Percentiles rank a stretch among this genome's conserved stretches.
phyloP scores from a whole-genome alignment of 2,888 invertebrate species.

The Tipula lateralis region DNA sequence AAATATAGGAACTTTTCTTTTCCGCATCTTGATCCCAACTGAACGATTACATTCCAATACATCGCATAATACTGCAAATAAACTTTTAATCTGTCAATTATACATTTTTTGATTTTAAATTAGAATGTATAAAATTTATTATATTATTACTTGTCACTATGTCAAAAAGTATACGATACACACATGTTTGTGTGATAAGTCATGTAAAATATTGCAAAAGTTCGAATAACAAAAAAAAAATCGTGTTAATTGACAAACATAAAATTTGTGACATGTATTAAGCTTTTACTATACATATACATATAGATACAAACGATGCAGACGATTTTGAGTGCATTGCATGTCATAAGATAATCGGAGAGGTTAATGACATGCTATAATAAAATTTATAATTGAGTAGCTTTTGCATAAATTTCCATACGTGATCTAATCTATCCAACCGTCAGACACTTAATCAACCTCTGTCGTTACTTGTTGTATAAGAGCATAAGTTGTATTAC shows the following conservation, averaged over 20 bases:
- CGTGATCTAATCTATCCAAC: background rate
- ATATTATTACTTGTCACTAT: background rate
- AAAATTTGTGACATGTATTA: background rate
- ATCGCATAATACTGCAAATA: constrained; percentile 20
- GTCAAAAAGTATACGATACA: background rate
- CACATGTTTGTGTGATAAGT: background rate
- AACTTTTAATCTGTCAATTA: background rate
- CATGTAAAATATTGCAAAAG: constrained; percentile 6
- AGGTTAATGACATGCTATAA: background rate
- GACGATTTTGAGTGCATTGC: background rate
- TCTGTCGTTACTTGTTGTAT: background rate
- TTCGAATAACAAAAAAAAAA: background rate
- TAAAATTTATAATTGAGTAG: background rate
- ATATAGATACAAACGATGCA: background rate
- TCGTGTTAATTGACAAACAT: constrained; percentile 11
- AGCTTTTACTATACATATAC: background rate
- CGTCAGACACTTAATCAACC: background rate
- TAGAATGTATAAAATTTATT: background rate
- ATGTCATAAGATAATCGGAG: background rate
- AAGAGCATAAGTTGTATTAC: background rate
- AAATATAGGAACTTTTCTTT: background rate
- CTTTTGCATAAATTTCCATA: background rate
- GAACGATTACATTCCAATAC: background rate
- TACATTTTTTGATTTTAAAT: background rate
- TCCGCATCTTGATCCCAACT: background rate